Conservation (phyloP, 2,113 vertebrate species). For the Rhea americana region DNA sequence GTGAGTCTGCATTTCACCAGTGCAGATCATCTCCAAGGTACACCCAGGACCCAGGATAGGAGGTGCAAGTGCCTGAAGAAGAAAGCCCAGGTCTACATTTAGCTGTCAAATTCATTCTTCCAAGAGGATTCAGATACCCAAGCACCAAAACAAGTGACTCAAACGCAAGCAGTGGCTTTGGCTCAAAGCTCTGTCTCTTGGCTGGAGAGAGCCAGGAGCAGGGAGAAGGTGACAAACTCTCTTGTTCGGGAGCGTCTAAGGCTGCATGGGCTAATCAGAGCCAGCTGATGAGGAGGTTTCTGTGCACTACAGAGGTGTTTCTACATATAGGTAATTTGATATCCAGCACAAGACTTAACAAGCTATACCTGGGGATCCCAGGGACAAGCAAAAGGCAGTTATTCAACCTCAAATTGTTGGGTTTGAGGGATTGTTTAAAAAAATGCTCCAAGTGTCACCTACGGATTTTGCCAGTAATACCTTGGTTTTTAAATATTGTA, state of each 20-base stretch:
- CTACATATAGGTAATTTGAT: not conserved
- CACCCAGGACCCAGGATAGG: no score
- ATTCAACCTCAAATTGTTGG: not conserved
- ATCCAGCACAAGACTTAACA: not conserved
- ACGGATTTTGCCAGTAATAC: not conserved
- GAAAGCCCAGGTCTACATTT: not conserved
- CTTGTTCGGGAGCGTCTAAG: not conserved
- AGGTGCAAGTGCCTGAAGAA: not conserved
- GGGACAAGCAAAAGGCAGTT: not conserved
- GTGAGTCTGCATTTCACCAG: not conserved
- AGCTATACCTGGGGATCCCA: accelerated
- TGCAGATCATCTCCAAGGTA: not conserved
- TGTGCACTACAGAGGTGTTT: not conserved
- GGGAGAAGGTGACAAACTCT: not conserved
- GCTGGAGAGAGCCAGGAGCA: not conserved
- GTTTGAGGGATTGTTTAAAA: not conserved
- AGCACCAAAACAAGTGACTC: not conserved
- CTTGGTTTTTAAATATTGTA: not conserved
- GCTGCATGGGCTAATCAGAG: not conserved
- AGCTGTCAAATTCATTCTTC: not conserved
- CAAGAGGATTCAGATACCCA: not conserved
- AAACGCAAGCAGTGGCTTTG: not conserved
- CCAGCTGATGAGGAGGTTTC: not conserved
- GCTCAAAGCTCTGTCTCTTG: not conserved
- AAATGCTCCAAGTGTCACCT: not conserved